Conservation (phyloP, 2,113 vertebrate genomes). For the Spizaetus ornatus region DNA sequence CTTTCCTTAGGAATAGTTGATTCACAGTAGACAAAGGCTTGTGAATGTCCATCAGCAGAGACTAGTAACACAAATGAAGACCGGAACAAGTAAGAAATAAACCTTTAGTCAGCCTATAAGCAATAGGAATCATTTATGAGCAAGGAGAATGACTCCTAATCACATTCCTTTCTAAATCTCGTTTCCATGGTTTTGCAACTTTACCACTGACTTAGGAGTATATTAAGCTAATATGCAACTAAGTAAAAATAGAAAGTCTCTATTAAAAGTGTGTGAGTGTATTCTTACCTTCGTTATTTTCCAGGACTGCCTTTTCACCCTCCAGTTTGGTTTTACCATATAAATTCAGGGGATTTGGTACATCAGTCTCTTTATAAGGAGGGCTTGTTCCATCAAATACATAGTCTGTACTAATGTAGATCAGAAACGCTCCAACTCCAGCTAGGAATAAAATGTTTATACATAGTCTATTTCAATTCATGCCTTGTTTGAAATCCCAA, state of each 20-base stretch:
- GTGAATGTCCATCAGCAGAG: not conserved
- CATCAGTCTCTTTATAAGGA: conserved; percentile 90
- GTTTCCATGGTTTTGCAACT: not conserved
- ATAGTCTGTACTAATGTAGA: conserved; percentile 96
- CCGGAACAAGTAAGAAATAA: not conserved
- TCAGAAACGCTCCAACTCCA: conserved; percentile 80
- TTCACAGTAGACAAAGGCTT: not conserved
- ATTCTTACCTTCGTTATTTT: conserved; percentile 85
- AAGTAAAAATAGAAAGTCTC: not conserved
- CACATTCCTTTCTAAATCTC: not conserved
- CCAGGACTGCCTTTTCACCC: conserved; percentile 86
- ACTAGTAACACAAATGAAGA: not conserved
- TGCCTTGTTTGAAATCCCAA: not conserved
- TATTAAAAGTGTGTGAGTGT: not conserved
- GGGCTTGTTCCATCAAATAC: conserved; percentile 93
- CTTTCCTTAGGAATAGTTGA: not conserved
- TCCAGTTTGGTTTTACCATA: conserved; percentile 94
- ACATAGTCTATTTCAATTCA: not conserved
- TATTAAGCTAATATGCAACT: not conserved
- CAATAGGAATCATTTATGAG: not conserved
- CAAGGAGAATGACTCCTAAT: not conserved
- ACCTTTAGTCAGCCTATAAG: not conserved
- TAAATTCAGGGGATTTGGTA: conserved; percentile 86
- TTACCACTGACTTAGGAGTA: not conserved
- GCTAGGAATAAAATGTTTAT: conserved; percentile 49